These are phyloP conservation scores for Leiothrix lutea DNA, from an alignment of 2,113 vertebrate species.

Conservation along the genomic window DNA sequence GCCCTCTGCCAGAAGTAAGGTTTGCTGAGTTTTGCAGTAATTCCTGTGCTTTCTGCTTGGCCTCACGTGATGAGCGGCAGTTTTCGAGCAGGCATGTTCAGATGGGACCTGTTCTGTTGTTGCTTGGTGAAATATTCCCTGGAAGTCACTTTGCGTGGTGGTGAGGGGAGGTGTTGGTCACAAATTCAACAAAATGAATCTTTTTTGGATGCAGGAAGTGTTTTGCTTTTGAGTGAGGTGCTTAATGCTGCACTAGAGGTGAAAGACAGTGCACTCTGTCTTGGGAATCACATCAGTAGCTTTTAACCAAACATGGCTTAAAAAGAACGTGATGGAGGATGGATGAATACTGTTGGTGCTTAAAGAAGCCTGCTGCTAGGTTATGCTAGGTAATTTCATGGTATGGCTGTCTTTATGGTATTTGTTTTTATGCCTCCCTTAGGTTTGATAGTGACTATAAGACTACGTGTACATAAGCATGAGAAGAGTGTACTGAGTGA, in stretches of 20 bases:
- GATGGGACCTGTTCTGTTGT: background rate
- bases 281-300: background rate
- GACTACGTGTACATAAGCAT: accelerated
- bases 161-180: background rate
- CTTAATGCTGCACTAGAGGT: background rate
- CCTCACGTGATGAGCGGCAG: background rate
- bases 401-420: background rate
- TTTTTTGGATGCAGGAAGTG: background rate
- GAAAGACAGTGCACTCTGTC: background rate
- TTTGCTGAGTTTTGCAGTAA: slow-evolving; percentile 64
- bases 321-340: background rate
- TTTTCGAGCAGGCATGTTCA: background rate
- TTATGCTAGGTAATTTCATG: background rate
- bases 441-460: background rate
- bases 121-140: background rate
- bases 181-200: background rate
- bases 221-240: background rate
- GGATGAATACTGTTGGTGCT: accelerated
- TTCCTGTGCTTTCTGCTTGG: background rate
- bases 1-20: slow-evolving; percentile 92
- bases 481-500: background rate
- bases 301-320: background rate
- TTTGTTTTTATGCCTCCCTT: background rate
- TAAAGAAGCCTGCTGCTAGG: background rate
- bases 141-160: background rate